Evolutionary conservation across 2,113 vertebrate species (phyloP).

Genomic region (Alexandromys fortis): DNA sequence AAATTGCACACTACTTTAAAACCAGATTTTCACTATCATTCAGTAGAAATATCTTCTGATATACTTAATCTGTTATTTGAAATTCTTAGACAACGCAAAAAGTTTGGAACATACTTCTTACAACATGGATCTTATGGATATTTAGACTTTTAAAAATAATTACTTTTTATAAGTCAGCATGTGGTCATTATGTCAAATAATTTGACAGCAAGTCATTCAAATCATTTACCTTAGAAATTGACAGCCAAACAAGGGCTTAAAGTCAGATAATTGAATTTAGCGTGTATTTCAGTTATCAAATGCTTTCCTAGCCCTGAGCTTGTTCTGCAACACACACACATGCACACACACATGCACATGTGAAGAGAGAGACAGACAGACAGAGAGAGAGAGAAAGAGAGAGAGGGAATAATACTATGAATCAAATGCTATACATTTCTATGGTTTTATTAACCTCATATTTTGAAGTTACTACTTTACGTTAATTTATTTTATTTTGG

Average conservation of each 20-base stretch:
- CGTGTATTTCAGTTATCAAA: background rate
- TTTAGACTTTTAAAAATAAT: background rate
- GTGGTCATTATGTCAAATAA: background rate
- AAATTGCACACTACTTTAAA: background rate
- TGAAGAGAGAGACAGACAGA: too few species aligned
- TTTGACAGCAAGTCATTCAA: background rate
- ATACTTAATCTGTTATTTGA: background rate
- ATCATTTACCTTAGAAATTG: background rate
- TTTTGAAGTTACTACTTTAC: background rate
- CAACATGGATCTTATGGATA: background rate
- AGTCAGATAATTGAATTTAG: background rate
- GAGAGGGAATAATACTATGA: background rate
- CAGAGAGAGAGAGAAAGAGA: background rate
- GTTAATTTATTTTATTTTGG: background rate
- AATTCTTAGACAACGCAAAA: background rate
- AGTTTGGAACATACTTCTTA: background rate
- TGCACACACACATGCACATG: background rate
- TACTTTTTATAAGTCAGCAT: background rate
- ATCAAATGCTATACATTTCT: background rate
- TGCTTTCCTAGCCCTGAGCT: background rate
- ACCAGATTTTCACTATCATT: background rate
- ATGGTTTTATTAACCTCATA: background rate
- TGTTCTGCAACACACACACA: background rate
- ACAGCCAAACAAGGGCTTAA: background rate
- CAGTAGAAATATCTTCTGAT: background rate